phyloP scores from a whole-genome alignment of 2,113 vertebrate genomes.

The Antechinus flavipes region DNA sequence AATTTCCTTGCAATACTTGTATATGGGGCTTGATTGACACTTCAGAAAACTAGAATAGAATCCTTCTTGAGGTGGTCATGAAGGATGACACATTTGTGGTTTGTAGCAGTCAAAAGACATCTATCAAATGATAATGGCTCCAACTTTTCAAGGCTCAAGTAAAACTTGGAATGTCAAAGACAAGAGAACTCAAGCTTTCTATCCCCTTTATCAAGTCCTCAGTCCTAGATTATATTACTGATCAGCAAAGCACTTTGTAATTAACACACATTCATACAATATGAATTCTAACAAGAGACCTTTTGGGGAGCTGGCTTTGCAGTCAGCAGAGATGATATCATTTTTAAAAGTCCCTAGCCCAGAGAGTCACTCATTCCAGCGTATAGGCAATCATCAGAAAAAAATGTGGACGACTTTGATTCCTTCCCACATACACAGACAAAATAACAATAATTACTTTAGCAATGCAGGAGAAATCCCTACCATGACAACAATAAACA shows the following conservation, averaged over 20 bases:
- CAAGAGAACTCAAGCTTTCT: neutral
- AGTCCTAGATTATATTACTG: neutral
- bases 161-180: neutral
- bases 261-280: neutral
- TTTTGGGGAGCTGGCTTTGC: neutral
- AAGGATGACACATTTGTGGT: neutral
- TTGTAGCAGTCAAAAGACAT: neutral
- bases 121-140: neutral
- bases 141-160: neutral
- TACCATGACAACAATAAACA: neutral
- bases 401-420: constrained; percentile 17
- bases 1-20: neutral
- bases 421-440: neutral
- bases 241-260: neutral
- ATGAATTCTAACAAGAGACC: neutral
- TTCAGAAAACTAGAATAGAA: neutral
- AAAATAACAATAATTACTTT: neutral
- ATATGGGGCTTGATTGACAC: neutral
- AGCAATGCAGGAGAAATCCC: neutral
- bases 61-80: neutral
- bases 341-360: neutral
- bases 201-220: neutral
- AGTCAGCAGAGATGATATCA: neutral
- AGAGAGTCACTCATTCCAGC: constrained; percentile 1
- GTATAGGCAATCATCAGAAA: neutral